Evolutionary conservation across 2,888 invertebrate species (phyloP).

Genomic region (Tyria jacobaeae): DNA sequence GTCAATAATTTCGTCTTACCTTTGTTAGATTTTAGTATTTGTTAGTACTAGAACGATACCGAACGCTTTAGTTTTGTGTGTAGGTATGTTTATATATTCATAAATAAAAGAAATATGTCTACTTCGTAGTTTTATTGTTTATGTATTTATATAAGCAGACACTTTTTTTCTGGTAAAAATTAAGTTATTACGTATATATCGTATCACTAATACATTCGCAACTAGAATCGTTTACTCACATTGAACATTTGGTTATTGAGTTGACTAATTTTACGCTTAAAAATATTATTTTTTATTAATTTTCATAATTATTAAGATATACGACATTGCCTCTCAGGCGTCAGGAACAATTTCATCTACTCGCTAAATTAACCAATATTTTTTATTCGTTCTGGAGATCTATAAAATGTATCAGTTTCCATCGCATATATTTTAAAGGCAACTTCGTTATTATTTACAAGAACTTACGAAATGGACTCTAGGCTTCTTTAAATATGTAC

Average conservation of each 20-base stretch:
- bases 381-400: slow-evolving; percentile 74
- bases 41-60: slow-evolving; percentile 33
- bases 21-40: slow-evolving; percentile 38
- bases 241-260: slow-evolving; percentile 85
- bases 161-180: slow-evolving; percentile 84
- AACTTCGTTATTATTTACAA: slow-evolving; percentile 45
- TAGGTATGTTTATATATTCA: neutral
- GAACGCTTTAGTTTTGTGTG: slow-evolving; percentile 12
- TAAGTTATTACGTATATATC: slow-evolving; percentile 86
- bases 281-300: slow-evolving; percentile 60
- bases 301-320: slow-evolving; percentile 78
- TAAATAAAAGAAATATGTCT: slow-evolving; percentile 59
- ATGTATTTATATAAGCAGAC: slow-evolving; percentile 84
- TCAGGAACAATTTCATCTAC: slow-evolving; percentile 86
- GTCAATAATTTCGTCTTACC: slow-evolving; percentile 43
- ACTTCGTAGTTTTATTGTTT: slow-evolving; percentile 86
- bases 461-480: slow-evolving; percentile 40
- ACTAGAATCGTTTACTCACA: slow-evolving; percentile 86
- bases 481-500: slow-evolving; percentile 31
- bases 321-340: slow-evolving; percentile 84
- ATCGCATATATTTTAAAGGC: slow-evolving; percentile 77
- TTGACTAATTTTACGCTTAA: slow-evolving; percentile 81
- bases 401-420: slow-evolving; percentile 69
- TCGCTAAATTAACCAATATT: slow-evolving; percentile 82
- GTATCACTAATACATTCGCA: slow-evolving; percentile 86